Evolutionary conservation across 2,888 invertebrate genomes (phyloP), one percentile per base, ranked within the genome.

Genomic region (Podabrus alpinus): DNA sequence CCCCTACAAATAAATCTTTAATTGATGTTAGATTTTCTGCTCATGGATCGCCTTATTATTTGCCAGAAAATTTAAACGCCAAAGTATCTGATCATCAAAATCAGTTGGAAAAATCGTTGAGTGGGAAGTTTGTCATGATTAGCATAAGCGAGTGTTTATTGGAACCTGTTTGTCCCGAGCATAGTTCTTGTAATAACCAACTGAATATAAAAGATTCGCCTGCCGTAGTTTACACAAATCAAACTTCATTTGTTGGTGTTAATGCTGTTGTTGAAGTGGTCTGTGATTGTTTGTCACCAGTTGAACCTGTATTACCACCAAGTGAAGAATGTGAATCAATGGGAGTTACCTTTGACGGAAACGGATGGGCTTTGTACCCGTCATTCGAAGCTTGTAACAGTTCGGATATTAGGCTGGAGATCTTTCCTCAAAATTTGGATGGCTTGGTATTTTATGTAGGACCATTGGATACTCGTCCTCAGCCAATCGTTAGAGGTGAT

Each of bases 241-340:
- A 92, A 1, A 96, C 97, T 0, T 96, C 97, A 3, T 96, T 98
- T 85, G 96, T 99, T 13, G 98, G 98, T 0, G 96, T 99, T 0
- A 92, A 93, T 17, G 96, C 96, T 0, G 90, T 94, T 29, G 93
- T 96, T 0, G 93, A 94, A 85, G 93, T 96, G 0, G 91, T 93
- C 67, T 97, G 97, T 83, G 91, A 90, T 88, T 94, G 86, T 71
- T 71, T 82, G 16, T 17, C 21, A 79, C 81, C n/a, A 79, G 69
- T 77, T 77, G 80, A 4, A 72, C 95, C 97, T 0, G 25, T 73
- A 5, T 71, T 62, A 16, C 75, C 73, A 19, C 45, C 29, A 7
- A 24, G 13, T 24, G 73, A 68, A 19, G 70, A 71, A 70, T 99
- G 99, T 87, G 97, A 99, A 87, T 91, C 94, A 77, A 92, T 95